Evolutionary conservation across 2,113 vertebrate species (phyloP).

Genomic region (Triplophysa tibetana): DNA sequence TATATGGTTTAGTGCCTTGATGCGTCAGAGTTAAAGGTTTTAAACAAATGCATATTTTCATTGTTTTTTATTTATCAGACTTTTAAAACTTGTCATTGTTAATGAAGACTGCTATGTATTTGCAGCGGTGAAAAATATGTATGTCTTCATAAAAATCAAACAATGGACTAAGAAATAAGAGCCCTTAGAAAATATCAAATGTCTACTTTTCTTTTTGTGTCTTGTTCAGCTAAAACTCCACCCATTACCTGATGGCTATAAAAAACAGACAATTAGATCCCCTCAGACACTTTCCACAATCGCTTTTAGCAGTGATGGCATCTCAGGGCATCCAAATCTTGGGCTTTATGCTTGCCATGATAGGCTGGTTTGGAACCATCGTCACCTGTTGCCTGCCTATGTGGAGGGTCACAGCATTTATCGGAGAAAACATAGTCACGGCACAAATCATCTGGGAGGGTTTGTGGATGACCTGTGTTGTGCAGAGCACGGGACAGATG

Average conservation of each 20-base stretch:
- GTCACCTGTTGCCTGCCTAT: slow-evolving; percentile 73
- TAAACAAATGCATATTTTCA: too few species aligned
- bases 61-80: too few species aligned
- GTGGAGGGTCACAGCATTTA: slow-evolving; percentile 78
- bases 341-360: slow-evolving; percentile 69
- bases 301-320: slow-evolving; percentile 60
- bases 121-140: slow-evolving; percentile 45
- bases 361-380: slow-evolving; percentile 75
- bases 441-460: slow-evolving; percentile 77
- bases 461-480: slow-evolving; percentile 78
- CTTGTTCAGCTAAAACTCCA: slow-evolving; percentile 60
- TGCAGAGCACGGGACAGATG: slow-evolving; percentile 81
- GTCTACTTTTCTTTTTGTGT: slow-evolving; percentile 63
- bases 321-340: slow-evolving; percentile 77
- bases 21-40: too few species aligned
- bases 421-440: slow-evolving; percentile 75
- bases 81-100: too few species aligned
- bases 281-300: slow-evolving; percentile 36
- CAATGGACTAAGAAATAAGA: slow-evolving; percentile 56
- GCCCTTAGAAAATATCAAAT: slow-evolving; percentile 57
- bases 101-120: slow-evolving; percentile 49
- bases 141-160: slow-evolving; percentile 43
- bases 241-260: slow-evolving; percentile 61
- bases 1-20: too few species aligned
- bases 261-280: slow-evolving; percentile 42